These are phyloP conservation scores for Miniopterus natalensis DNA, from an alignment of 2,113 vertebrate genomes.

Conservation along the genomic window DNA sequence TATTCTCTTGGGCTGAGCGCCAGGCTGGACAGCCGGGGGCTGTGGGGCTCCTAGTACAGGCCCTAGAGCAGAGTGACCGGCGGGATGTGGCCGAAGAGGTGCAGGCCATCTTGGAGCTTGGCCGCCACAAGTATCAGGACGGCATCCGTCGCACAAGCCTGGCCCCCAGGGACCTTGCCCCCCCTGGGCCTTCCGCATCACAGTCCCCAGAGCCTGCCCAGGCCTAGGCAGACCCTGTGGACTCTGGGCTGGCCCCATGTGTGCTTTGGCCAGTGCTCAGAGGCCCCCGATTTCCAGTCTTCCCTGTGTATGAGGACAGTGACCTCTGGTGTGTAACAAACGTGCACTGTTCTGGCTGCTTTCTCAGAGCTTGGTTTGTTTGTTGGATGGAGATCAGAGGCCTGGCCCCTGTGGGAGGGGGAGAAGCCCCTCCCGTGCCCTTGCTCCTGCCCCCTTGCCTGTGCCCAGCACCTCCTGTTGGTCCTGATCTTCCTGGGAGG, in stretches of 20 bases:
- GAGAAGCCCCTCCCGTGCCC: neutral
- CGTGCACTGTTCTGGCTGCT: rapidly evolving
- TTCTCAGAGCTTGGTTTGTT: neutral
- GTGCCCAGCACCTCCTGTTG: neutral
- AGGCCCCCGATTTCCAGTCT: neutral
- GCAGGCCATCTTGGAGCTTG: constrained; percentile 91
- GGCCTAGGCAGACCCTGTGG: constrained; percentile 26
- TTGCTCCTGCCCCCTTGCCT: neutral
- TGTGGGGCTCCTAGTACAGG: constrained; percentile 88
- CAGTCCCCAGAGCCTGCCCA: constrained; percentile 27
- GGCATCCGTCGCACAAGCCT: constrained; percentile 93
- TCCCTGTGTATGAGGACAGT: neutral
- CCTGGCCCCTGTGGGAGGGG: neutral
- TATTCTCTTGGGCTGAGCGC: constrained; percentile 94
- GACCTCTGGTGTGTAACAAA: neutral
- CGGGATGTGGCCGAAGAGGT: constrained; percentile 95
- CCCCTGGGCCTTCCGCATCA: rapidly evolving
- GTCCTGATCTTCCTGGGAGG: neutral
- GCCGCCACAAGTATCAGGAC: constrained; percentile 92
- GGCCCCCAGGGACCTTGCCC: constrained; percentile 76
- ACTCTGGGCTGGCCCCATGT: neutral
- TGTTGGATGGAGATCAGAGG: neutral
- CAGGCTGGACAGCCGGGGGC: constrained; percentile 89
- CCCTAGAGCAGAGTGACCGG: constrained; percentile 92
- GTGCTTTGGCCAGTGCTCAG: too few relatives aligned